Evolutionary conservation across 2,113 vertebrate species (phyloP).

Genomic region (Todiramphus saurophagus): DNA sequence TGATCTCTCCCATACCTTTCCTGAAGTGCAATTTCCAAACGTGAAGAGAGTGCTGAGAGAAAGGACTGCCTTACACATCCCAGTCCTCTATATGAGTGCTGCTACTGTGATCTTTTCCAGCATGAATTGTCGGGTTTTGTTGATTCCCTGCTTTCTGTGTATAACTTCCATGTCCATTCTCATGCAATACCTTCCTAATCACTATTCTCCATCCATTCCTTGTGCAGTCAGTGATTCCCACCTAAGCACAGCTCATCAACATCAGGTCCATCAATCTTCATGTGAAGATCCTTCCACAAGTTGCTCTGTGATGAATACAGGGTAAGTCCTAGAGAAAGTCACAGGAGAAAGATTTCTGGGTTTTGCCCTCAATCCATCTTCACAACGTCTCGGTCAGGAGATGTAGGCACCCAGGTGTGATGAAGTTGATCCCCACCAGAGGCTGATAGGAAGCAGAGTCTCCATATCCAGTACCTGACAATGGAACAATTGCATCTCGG

Average conservation of each 20-base stretch:
- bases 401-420: neutral
- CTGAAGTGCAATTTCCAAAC: neutral
- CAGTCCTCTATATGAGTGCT: neutral
- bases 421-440: neutral
- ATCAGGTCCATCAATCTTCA: neutral
- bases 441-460: neutral
- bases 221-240: neutral
- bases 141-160: neutral
- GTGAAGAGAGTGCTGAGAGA: neutral
- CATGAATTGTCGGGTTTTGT: fast-evolving
- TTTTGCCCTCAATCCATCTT: neutral
- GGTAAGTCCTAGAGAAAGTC: neutral
- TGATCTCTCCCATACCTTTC: neutral
- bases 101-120: neutral
- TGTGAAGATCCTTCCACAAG: neutral
- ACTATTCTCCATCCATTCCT: neutral
- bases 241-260: neutral
- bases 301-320: neutral
- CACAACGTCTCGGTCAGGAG: neutral
- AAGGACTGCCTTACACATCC: neutral
- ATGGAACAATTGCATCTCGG: fast-evolving
- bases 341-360: neutral
- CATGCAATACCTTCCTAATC: neutral
- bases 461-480: neutral
- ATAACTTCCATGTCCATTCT: neutral